These are phyloP conservation scores for Isurus oxyrinchus DNA, from an alignment of 2,113 vertebrate species.

Conservation along the genomic window DNA sequence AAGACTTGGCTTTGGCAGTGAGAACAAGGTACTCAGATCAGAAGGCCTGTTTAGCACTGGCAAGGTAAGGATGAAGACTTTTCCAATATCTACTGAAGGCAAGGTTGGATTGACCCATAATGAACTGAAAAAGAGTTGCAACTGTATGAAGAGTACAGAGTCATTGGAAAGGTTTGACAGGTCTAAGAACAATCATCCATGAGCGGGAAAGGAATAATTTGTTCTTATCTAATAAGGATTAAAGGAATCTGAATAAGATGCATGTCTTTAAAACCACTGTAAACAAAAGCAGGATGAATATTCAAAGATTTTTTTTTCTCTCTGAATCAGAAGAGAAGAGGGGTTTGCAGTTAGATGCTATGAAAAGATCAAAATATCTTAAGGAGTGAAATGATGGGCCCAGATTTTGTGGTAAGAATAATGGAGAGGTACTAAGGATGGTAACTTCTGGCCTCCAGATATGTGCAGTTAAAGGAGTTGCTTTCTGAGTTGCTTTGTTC, in stretches of 20 bases:
- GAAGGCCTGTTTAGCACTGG: not conserved
- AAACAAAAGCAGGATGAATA: not conserved
- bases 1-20: not conserved
- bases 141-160: not conserved
- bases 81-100: not conserved
- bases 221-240: not conserved
- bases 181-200: not conserved
- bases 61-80: not conserved
- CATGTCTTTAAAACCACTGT: not conserved
- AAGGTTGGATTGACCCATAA: not conserved
- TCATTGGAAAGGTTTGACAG: not conserved
- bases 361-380: not conserved
- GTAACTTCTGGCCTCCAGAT: no score
- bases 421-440: not conserved
- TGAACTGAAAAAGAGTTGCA: not conserved
- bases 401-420: not conserved
- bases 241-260: not conserved
- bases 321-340: not conserved
- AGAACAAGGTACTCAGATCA: not conserved
- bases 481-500: not conserved
- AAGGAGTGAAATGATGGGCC: not conserved
- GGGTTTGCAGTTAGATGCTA: not conserved
- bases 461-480: not conserved
- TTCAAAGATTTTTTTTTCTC: not conserved
- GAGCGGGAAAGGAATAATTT: not conserved